A percentile compares a stretch with the other conserved stretches of the same genome.
Evolutionary conservation across 2,797 vertebrate species (phyloP).

Genomic region (Poeciliopsis paucimaculata): DNA sequence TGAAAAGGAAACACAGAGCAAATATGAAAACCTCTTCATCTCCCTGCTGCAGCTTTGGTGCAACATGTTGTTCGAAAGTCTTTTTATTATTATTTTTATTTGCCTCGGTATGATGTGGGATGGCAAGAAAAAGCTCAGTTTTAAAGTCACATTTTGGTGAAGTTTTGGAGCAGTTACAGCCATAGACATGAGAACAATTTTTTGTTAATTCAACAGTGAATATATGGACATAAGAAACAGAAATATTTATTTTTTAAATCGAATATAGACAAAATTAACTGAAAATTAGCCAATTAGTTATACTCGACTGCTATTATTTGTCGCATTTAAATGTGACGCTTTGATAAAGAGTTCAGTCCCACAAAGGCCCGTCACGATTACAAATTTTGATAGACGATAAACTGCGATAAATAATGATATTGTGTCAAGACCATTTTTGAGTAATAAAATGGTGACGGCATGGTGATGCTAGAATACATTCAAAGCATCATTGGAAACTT

Average conservation of each 20-base stretch:
- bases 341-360: too few relatives aligned
- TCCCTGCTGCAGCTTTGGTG: background rate
- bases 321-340: too few relatives aligned
- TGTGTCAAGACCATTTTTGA: too few relatives aligned
- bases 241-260: background rate
- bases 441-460: too few relatives aligned
- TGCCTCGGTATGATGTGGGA: slow-evolving; percentile 1
- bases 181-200: background rate
- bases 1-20: slow-evolving; percentile 18
- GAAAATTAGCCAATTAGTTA: background rate
- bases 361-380: too few relatives aligned
- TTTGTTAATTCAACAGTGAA: background rate
- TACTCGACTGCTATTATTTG: background rate
- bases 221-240: background rate
- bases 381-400: too few relatives aligned
- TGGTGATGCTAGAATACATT: too few relatives aligned
- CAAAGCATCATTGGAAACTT: too few relatives aligned
- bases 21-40: slow-evolving; percentile 24
- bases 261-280: background rate
- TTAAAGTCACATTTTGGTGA: background rate
- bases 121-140: background rate
- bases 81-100: background rate
- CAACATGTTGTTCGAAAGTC: slow-evolving; percentile 16
- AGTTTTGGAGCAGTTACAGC: background rate
- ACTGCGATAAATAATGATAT: too few relatives aligned